Conservation (phyloP, 2,888 invertebrate species). For the Agrypnus murinus region DNA sequence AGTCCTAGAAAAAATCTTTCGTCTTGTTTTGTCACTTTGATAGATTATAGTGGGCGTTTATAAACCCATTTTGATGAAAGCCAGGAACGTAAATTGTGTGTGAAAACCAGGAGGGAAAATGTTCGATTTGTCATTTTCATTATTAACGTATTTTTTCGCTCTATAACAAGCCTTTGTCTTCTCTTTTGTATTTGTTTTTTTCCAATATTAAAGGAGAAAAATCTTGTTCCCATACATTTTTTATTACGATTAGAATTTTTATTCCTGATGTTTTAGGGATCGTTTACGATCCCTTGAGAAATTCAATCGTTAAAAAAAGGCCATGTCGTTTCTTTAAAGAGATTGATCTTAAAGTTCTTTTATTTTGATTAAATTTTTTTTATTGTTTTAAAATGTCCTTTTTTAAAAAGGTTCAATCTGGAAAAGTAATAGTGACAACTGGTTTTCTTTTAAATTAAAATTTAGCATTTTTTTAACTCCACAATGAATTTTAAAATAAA, state of each 20-base stretch:
- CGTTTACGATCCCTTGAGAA: not conserved
- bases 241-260: conserved; percentile 2
- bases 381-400: no score
- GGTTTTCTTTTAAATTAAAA: no score
- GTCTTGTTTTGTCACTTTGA: conserved; percentile 19
- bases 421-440: no score
- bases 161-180: no score
- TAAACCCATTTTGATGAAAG: conserved; percentile 14
- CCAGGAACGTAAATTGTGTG: conserved; percentile 16
- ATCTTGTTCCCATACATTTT: no score
- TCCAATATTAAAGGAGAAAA: no score
- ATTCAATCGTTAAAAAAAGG: conserved; percentile 7
- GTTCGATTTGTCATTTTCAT: conserved; percentile 19
- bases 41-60: conserved; percentile 18
- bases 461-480: no score
- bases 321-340: not conserved
- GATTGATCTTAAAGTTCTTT: conserved; percentile 14
- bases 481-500: no score
- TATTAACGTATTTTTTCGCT: not conserved
- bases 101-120: conserved; percentile 11
- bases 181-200: no score
- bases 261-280: not conserved
- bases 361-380: conserved; percentile 13
- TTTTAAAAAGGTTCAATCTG: no score
- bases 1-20: not conserved